A percentile compares a stretch with the other conserved stretches of the same genome.
Conservation (phyloP, 2,797 vertebrate genomes). For the Acestrorhynchus altus region DNA sequence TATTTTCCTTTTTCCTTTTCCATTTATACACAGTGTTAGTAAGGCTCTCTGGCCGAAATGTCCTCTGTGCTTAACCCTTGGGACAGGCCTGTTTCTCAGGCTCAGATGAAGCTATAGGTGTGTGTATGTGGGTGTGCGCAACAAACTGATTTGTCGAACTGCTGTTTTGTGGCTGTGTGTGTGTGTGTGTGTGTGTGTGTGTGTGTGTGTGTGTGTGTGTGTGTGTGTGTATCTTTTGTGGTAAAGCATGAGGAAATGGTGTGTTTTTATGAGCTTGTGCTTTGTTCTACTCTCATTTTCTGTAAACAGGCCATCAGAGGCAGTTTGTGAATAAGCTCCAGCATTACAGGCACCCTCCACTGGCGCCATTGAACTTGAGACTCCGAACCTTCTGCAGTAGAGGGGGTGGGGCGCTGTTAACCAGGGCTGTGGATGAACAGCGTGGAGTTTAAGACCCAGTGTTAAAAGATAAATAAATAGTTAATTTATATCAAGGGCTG, state of each 20-base stretch:
- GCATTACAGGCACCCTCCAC: slow-evolving; percentile 1
- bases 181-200: no score
- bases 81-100: not conserved
- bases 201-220: no score
- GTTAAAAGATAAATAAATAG: slow-evolving; percentile 14
- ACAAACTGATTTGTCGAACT: no score
- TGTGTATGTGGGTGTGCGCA: not conserved
- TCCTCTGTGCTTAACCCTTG: slow-evolving; percentile 21
- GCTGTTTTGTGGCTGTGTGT: no score
- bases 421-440: not conserved
- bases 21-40: no score
- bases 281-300: not conserved
- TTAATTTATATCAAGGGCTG: slow-evolving; percentile 11
- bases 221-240: not conserved
- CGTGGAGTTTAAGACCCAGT: not conserved
- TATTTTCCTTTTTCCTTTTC: no score
- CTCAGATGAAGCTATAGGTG: not conserved
- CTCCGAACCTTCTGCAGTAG: not conserved
- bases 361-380: slow-evolving; percentile 9
- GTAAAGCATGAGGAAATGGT: not conserved
- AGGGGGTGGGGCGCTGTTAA: not conserved
- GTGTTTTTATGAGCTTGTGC: not conserved
- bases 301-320: not conserved
- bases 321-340: slow-evolving; percentile 5
- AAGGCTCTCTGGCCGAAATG: not conserved